Percentiles rank a stretch among this genome's conserved stretches.
phyloP scores from a whole-genome alignment of 2,888 invertebrate species.

The Aphodius sticticus region DNA sequence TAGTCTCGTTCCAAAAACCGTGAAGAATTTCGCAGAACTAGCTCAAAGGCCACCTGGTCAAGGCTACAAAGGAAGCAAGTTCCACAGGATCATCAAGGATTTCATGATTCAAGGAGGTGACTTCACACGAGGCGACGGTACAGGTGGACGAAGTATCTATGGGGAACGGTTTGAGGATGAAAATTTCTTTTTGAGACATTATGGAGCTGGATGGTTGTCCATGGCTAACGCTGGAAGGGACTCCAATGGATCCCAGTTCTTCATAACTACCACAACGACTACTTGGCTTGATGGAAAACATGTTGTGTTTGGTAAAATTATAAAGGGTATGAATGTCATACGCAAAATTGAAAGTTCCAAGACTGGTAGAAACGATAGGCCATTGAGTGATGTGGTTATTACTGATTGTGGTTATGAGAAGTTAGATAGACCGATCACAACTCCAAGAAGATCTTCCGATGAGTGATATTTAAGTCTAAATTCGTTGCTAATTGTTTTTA shows the following conservation, averaged over 20 bases:
- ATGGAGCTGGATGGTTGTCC: constrained; percentile 95
- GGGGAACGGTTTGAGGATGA: constrained; percentile 77
- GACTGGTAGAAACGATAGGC: constrained; percentile 83
- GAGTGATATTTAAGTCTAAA: constrained; percentile 44
- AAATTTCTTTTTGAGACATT: constrained; percentile 97
- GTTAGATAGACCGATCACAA: constrained; percentile 78
- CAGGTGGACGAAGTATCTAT: constrained; percentile 76
- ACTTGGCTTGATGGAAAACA: constrained; percentile 94
- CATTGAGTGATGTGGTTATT: constrained; percentile 83
- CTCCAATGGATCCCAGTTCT: constrained; percentile 98
- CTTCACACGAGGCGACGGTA: constrained; percentile 93
- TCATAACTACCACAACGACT: constrained; percentile 89
- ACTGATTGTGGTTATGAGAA: constrained; percentile 76
- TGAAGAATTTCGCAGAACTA: constrained; percentile 82
- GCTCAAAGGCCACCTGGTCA: constrained; percentile 78
- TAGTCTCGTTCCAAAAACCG: constrained; percentile 92
- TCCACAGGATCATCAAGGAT: constrained; percentile 88
- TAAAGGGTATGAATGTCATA: constrained; percentile 86
- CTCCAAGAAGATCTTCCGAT: constrained; percentile 83
- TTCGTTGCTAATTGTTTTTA: neutral
- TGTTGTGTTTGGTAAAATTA: constrained; percentile 95
- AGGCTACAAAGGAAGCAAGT: constrained; percentile 84
- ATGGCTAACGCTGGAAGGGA: constrained; percentile 99
- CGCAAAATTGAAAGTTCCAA: constrained; percentile 79
- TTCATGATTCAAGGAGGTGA: constrained; percentile 98